These are phyloP conservation scores for Horisme vitalbata DNA, from an alignment of 2,888 invertebrate species.

Conservation along the genomic window DNA sequence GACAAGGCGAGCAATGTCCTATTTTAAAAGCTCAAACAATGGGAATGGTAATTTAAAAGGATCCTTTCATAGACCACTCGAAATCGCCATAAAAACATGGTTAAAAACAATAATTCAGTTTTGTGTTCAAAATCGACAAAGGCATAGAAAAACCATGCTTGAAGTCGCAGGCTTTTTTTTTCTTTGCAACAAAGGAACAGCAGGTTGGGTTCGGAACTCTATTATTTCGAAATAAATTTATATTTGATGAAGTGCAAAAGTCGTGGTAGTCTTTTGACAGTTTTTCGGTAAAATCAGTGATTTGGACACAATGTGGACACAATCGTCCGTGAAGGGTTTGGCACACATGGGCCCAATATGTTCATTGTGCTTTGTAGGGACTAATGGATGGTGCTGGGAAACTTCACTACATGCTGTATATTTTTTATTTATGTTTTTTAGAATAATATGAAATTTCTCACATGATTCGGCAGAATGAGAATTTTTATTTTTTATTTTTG, in stretches of 20 bases:
- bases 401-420: slow-evolving; percentile 30
- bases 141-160: slow-evolving; percentile 44
- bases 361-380: slow-evolving; percentile 61
- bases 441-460: slow-evolving; percentile 34
- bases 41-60: slow-evolving; percentile 45
- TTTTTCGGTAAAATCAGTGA: slow-evolving; percentile 62
- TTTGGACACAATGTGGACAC: slow-evolving; percentile 62
- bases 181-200: slow-evolving; percentile 54
- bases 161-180: slow-evolving; percentile 44
- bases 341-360: slow-evolving; percentile 78
- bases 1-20: slow-evolving; percentile 38
- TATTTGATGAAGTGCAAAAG: slow-evolving; percentile 82
- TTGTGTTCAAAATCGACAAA: slow-evolving; percentile 56
- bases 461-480: slow-evolving; percentile 33
- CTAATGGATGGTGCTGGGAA: slow-evolving; percentile 67
- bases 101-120: slow-evolving; percentile 74
- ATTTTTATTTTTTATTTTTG: too few species aligned
- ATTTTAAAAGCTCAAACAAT: slow-evolving; percentile 45
- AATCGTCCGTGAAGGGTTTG: slow-evolving; percentile 65
- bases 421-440: slow-evolving; percentile 35
- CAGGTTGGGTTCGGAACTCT: slow-evolving; percentile 61
- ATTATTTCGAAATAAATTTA: slow-evolving; percentile 74
- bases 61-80: slow-evolving; percentile 60
- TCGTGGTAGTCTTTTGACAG: slow-evolving; percentile 66
- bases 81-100: slow-evolving; percentile 51